Base-by-base conservation (phyloP, 2,888 invertebrate species). In the Sisyra terminalis region DNA sequence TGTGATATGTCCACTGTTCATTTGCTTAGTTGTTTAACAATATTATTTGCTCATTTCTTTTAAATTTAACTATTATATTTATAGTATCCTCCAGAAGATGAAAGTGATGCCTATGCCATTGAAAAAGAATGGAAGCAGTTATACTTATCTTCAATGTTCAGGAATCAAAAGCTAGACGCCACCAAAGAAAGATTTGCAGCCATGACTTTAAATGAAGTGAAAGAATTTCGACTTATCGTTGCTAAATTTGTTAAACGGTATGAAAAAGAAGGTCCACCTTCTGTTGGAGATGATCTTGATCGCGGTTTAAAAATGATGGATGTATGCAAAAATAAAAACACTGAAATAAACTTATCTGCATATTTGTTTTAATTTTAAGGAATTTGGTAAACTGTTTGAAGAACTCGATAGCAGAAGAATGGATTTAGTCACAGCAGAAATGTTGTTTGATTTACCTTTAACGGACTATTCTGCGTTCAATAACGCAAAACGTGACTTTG, bases 111-210 rank as follows among this genome's bases (percentile, higher is more conserved):
- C 0, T 66, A 75, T 53, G 66, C 64, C 45, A 59, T 86, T 36
- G 73, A 80, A 56, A 60, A 67, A 13, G 70, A 78, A 1, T 86
- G 85, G 85, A 72, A 75, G 45, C 65, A 66, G 3, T 59, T 86
- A 9, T 78, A 77, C 52, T 67, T 77, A 42, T 73, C 76, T 1
- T 75, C 80, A 0, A 56, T 85, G 5, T 82, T 76, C 59, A 68
- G 83, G 43, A 71, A 71, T 9, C 71, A 72, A 46, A 77, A 78
- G 2, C 59, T 86, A 30, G 78, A 82, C 53, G 73, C 78, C 43
- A 86, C 87, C n/a, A 90, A 88, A 56, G 80, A 80, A 43, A 78
- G 84, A 53, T 93, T 90, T 63, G 83, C 85, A 8, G 76, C 80
- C 54, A 69, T 89, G 53, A 90, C 86, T 29, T 69, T 78, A 40